phyloP scores from a whole-genome alignment of 2,888 invertebrate species.

The Mongoloraphidia duomilia region DNA sequence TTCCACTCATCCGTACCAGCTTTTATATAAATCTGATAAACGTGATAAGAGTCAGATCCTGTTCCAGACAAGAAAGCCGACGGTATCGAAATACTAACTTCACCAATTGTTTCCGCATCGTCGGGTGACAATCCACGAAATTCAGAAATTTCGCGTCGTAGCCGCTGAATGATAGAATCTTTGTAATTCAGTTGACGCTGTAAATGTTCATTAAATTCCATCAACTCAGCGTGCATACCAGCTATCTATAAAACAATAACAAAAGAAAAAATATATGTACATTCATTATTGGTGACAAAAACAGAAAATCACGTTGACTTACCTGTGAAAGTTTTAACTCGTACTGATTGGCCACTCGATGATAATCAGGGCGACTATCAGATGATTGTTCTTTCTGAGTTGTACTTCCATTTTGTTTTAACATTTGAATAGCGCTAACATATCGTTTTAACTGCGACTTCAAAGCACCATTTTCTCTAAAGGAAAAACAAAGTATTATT shows the following conservation, averaged over 20 bases:
- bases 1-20: slow-evolving; percentile 88
- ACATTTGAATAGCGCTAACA: slow-evolving; percentile 75
- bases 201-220: slow-evolving; percentile 79
- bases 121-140: slow-evolving; percentile 46
- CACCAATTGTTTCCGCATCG: slow-evolving; percentile 30
- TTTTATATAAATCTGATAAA: slow-evolving; percentile 71
- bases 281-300: not conserved
- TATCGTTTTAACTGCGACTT: slow-evolving; percentile 77
- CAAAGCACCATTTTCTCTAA: slow-evolving; percentile 67
- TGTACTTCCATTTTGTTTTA: slow-evolving; percentile 41
- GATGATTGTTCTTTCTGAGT: slow-evolving; percentile 24
- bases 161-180: slow-evolving; percentile 40
- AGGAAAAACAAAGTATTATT: slow-evolving; percentile 20
- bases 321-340: slow-evolving; percentile 80
- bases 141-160: slow-evolving; percentile 48
- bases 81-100: slow-evolving; percentile 77
- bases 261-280: slow-evolving; percentile 1
- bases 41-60: slow-evolving; percentile 66
- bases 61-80: slow-evolving; percentile 66
- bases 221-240: slow-evolving; percentile 87
- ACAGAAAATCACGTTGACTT: slow-evolving; percentile 4
- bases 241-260: slow-evolving; percentile 48
- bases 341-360: slow-evolving; percentile 62
- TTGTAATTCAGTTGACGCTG: slow-evolving; percentile 54
- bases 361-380: slow-evolving; percentile 31